Percentiles rank a stretch among this genome's conserved stretches.
Evolutionary conservation across 1,140 invertebrate genomes (phyloP).

Genomic region (Eufriesea mexicana): DNA sequence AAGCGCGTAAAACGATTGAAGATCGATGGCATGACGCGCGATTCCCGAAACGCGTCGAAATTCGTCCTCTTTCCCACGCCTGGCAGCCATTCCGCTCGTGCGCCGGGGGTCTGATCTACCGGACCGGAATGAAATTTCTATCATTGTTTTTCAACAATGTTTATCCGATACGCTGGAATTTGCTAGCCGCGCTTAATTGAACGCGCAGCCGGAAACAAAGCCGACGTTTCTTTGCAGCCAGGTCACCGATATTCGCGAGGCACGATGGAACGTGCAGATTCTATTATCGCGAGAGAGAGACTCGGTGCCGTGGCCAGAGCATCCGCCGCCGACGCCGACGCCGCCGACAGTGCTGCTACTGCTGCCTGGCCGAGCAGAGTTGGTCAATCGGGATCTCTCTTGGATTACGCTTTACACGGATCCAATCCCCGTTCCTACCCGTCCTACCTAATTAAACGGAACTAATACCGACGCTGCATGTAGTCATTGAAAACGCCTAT

Average conservation of each 20-base stretch:
- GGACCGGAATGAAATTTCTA: conserved; percentile 15
- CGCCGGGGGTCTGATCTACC: neutral
- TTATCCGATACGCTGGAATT: conserved; percentile 23
- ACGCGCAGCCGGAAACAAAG: conserved; percentile 60
- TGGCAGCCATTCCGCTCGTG: neutral
- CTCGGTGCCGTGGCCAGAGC: conserved; percentile 17
- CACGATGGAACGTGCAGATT: conserved; percentile 70
- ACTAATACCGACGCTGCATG: conserved; percentile 68
- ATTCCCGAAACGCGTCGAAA: neutral
- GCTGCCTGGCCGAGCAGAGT: conserved; percentile 52
- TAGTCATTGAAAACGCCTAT: conserved; percentile 60
- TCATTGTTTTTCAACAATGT: conserved; percentile 17
- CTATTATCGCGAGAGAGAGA: conserved; percentile 67
- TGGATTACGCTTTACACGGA: conserved; percentile 73
- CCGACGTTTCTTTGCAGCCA: conserved; percentile 65
- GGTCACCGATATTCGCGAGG: conserved; percentile 57
- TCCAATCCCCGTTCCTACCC: conserved; percentile 63
- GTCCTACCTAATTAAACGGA: conserved; percentile 75
- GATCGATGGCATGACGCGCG: no score
- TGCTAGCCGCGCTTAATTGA: conserved; percentile 42
- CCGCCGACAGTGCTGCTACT: no score
- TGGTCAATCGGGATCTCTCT: conserved; percentile 70
- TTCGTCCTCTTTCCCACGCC: neutral
- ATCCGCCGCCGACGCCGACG: conserved; percentile 19
- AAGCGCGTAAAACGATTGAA: neutral